Evolutionary conservation across 2,113 vertebrate genomes (phyloP), one percentile per base, ranked within the genome.

Genomic region (Malurus cyaneus): DNA sequence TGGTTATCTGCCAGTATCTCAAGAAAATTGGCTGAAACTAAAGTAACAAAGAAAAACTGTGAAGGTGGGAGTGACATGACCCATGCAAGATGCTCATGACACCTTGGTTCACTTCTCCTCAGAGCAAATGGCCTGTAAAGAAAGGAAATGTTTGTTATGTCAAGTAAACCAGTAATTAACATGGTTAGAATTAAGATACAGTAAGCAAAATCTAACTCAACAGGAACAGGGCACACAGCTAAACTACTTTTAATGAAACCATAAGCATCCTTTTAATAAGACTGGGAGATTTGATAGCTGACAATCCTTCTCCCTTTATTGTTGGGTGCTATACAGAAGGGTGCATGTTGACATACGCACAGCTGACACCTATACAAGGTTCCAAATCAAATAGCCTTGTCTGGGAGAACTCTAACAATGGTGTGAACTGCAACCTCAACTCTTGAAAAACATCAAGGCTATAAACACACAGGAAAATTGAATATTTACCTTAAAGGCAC

Each of bases 401-500:
- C 64, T 84, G 59, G 41, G 14, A 92, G 69, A 91, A 79, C 18
- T 60, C 80, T 87, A 96, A 81, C 53, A 94, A 86, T 18, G 81
- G 50, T 17, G 44, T 34, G 70, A 88, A 81, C 82, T 93, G 71
- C 93, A 91, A 69, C 61, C 47, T 96, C 67, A 95, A 74, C 50
- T 86, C 56, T 54, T 70, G 20, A 76, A 74, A 80, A 74, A 19
- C 32, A 86, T 42, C 28, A 79, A 71, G 46, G 60, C 59, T 62
- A 50, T 42, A 79, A 91, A 72, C 50, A 65, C 13, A 19, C 11
- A 67, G 52, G 25, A 57, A 64, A 46, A 64, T 29, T 34, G 60
- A 81, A n/a, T 34, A 96, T 98, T 93, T 98, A 99, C 99, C 99
- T 98, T 86, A 94, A 89, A 94, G 92, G 92, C 80, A 97, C 52